These are phyloP conservation scores for Sminthurides aquaticus DNA, from an alignment of 2,888 invertebrate species.

Conservation along the genomic window DNA sequence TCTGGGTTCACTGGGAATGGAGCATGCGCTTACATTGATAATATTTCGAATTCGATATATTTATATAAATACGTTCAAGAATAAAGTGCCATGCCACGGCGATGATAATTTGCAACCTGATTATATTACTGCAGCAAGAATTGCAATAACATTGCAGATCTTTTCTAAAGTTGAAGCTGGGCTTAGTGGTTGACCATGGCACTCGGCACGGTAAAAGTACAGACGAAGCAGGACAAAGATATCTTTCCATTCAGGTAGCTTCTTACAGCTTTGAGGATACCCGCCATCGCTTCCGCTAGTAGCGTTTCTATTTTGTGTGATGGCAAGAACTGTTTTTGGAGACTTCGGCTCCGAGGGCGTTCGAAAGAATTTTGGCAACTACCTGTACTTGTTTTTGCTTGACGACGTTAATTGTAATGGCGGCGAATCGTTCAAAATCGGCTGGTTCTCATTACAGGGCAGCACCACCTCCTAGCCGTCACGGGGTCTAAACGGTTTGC, in stretches of 20 bases:
- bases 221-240: constrained; percentile 36
- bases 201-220: constrained; percentile 33
- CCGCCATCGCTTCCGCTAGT: constrained; percentile 41
- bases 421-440: constrained; percentile 22
- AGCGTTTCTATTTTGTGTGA: constrained; percentile 19
- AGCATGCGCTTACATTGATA: too few species aligned
- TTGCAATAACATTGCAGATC: neutral
- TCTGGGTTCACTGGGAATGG: too few species aligned
- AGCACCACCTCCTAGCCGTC: neutral
- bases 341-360: constrained; percentile 41
- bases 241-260: constrained; percentile 24
- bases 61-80: too few species aligned
- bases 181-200: constrained; percentile 31
- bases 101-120: constrained; percentile 29
- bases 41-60: too few species aligned
- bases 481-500: too few species aligned
- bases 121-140: too few species aligned
- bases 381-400: constrained; percentile 42
- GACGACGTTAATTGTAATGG: constrained; percentile 38
- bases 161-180: constrained; percentile 19
- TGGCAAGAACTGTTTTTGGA: constrained; percentile 30
- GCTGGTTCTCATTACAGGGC: neutral
- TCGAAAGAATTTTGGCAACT: constrained; percentile 42
- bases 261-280: constrained; percentile 33
- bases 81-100: too few species aligned